Evolutionary conservation across 2,888 invertebrate species (phyloP).

Genomic region (Anthrax anthrax): DNA sequence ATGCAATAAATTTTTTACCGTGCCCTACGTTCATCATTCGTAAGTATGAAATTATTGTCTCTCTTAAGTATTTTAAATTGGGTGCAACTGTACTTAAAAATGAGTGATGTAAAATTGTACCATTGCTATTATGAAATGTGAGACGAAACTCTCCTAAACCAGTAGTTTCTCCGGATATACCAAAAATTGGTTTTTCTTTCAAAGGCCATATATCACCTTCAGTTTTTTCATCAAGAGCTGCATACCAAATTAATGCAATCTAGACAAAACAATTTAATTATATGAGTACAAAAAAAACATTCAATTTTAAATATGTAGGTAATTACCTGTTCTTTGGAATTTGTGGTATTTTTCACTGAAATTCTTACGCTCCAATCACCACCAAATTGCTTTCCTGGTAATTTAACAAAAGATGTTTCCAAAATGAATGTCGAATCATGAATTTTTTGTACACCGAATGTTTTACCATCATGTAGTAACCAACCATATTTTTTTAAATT

Average conservation of each 20-base stretch:
- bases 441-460: constrained; percentile 84
- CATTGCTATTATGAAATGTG: constrained; percentile 35
- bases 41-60: constrained; percentile 58
- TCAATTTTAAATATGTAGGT: background rate
- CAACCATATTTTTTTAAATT: constrained; percentile 72
- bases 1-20: constrained; percentile 39
- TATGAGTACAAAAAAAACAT: background rate
- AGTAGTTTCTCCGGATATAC: constrained; percentile 53
- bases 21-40: constrained; percentile 42
- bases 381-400: constrained; percentile 61
- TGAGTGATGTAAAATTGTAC: constrained; percentile 52
- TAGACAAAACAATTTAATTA: constrained; percentile 7
- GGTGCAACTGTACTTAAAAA: constrained; percentile 56
- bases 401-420: constrained; percentile 80
- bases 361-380: constrained; percentile 91
- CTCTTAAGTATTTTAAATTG: constrained; percentile 56
- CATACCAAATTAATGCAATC: constrained; percentile 62
- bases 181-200: constrained; percentile 27
- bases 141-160: constrained; percentile 62
- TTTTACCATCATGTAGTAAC: constrained; percentile 82
- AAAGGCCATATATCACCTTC: constrained; percentile 35
- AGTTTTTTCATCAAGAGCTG: constrained; percentile 60
- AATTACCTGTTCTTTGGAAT: constrained; percentile 15
- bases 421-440: constrained; percentile 63
- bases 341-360: constrained; percentile 36